Conservation (phyloP, 1,140 invertebrate species). For the Hestina assimilis region DNA sequence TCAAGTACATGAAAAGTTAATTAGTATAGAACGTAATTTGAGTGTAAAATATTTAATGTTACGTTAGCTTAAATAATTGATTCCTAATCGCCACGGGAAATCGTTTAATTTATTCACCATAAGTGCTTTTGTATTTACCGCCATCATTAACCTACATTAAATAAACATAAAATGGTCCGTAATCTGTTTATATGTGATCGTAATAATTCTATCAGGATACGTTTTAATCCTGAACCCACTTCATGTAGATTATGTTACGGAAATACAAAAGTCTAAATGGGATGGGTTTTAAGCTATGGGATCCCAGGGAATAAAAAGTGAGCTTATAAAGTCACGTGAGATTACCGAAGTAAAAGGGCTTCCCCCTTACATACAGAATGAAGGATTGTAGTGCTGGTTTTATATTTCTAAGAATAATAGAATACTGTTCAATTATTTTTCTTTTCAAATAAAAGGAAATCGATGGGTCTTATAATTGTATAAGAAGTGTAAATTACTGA, state of each 20-base stretch:
- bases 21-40: not conserved
- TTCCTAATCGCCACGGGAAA: not conserved
- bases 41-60: not conserved
- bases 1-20: no score
- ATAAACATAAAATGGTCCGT: conserved; percentile 5
- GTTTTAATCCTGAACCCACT: conserved; percentile 3
- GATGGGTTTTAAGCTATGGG: not conserved
- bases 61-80: not conserved
- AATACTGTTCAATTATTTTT: no score
- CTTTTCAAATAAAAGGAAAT: no score
- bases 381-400: no score
- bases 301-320: no score
- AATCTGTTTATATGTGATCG: conserved; percentile 1
- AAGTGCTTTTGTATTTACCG: conserved; percentile 1
- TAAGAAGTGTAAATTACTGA: no score
- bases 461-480: no score
- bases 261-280: not conserved
- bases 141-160: conserved; percentile 1
- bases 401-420: no score
- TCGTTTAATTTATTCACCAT: conserved; percentile 4
- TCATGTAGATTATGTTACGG: conserved; percentile 8
- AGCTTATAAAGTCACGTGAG: no score
- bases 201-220: conserved; percentile 13
- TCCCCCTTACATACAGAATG: no score
- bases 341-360: no score